Evolutionary conservation across 2,888 invertebrate species (phyloP).

Genomic region (Caenorhabditis uteleia): DNA sequence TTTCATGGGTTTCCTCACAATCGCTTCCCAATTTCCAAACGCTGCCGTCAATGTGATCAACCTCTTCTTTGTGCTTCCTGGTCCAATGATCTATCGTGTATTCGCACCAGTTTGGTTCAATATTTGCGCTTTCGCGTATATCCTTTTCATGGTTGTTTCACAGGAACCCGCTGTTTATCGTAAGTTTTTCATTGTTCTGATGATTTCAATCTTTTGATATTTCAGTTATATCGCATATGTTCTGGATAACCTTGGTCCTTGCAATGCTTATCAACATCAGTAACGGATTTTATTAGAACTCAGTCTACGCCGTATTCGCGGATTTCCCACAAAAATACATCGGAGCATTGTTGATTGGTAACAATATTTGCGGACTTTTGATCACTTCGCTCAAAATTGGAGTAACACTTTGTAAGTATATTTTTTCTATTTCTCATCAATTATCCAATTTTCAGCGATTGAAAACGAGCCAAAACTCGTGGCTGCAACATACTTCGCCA

Average conservation of each 20-base stretch:
- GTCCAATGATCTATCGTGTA: conserved; percentile 85
- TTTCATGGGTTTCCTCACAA: conserved; percentile 85
- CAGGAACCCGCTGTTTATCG: too few relatives aligned
- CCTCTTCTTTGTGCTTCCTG: conserved; percentile 73
- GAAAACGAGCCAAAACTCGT: conserved; percentile 71
- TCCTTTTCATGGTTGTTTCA: too few relatives aligned
- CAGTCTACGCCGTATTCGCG: conserved; percentile 93
- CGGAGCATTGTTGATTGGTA: conserved; percentile 84
- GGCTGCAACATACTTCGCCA: conserved; percentile 95
- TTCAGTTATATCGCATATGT: conserved; percentile 70
- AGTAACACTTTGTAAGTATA: conserved; percentile 54
- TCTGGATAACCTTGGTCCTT: conserved; percentile 71
- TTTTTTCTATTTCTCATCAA: too few relatives aligned
- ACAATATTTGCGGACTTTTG: conserved; percentile 69
- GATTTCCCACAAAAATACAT: conserved; percentile 84
- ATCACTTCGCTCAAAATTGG: conserved; percentile 63
- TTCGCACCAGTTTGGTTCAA: conserved; percentile 45
- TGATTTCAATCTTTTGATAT: too few relatives aligned
- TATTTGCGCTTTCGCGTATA: too few relatives aligned
- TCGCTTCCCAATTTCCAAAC: conserved; percentile 91
- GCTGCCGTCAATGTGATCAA: conserved; percentile 80
- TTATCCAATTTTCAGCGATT: conserved; percentile 33
- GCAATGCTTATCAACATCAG: conserved; percentile 76
- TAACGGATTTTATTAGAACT: conserved; percentile 90
- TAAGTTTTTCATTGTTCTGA: too few relatives aligned